phyloP scores from a whole-genome alignment of 2,113 vertebrate genomes.

The Motacilla alba region DNA sequence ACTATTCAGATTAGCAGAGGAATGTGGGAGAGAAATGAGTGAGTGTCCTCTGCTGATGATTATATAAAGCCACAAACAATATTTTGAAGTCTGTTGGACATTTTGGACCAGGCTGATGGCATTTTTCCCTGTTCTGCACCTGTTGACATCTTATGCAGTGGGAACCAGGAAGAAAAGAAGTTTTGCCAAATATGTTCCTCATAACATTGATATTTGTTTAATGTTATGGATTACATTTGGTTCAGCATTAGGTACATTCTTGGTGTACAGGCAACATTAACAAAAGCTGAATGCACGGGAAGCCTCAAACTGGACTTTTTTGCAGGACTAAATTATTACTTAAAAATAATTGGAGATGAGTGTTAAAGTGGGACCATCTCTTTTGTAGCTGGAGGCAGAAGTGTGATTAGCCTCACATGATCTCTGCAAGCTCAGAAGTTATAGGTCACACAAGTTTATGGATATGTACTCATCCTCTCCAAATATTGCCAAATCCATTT shows the following conservation, averaged over 20 bases:
- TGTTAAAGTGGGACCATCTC: rapidly evolving
- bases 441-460: background rate
- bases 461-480: background rate
- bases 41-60: background rate
- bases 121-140: background rate
- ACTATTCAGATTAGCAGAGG: too few relatives aligned
- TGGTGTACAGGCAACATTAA: background rate
- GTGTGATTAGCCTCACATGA: background rate
- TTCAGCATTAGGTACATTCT: background rate
- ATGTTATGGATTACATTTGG: background rate
- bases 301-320: background rate
- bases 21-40: background rate
- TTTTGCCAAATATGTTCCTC: background rate
- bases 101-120: background rate
- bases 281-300: background rate
- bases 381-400: background rate
- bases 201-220: background rate
- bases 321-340: background rate
- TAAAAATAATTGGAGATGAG: background rate
- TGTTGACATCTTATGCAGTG: background rate
- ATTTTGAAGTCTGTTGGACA: background rate
- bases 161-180: background rate
- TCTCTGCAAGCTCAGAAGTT: background rate
- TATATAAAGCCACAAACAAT: background rate
- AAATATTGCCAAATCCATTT: background rate